phyloP scores from a whole-genome alignment of 2,797 vertebrate genomes.

The Morus bassanus region DNA sequence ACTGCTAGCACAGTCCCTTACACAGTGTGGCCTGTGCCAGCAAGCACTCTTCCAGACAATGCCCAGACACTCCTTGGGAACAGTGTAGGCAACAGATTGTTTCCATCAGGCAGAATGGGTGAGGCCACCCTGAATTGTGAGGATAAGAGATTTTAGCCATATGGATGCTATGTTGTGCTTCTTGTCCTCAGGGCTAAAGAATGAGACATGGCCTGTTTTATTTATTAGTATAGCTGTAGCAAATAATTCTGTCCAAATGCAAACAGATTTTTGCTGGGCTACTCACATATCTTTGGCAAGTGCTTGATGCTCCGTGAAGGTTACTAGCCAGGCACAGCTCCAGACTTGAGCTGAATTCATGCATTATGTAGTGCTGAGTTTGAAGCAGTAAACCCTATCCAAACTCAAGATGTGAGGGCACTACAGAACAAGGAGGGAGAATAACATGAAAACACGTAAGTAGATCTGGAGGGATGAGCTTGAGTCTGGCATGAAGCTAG shows the following conservation, averaged over 20 bases:
- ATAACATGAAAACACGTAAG: not conserved
- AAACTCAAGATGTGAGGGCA: not conserved
- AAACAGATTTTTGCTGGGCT: slow-evolving; percentile 41
- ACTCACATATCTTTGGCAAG: slow-evolving; percentile 35
- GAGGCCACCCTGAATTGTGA: slow-evolving; percentile 26
- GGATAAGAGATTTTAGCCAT: slow-evolving; percentile 32
- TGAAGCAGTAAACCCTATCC: not conserved
- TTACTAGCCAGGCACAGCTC: not conserved
- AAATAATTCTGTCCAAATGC: slow-evolving; percentile 47
- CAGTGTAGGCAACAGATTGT: slow-evolving; percentile 15
- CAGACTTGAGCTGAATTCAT: not conserved
- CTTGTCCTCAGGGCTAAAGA: slow-evolving; percentile 18
- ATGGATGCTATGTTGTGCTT: slow-evolving; percentile 6
- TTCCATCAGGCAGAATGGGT: slow-evolving; percentile 19
- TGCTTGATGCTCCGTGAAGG: not conserved
- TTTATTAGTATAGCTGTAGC: slow-evolving; percentile 37
- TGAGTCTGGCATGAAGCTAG: not conserved
- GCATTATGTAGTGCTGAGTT: not conserved
- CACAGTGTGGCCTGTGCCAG: not conserved
- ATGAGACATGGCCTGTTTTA: not conserved
- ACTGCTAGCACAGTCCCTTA: not conserved
- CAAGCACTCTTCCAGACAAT: not conserved
- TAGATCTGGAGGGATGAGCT: not conserved
- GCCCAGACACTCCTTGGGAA: not conserved
- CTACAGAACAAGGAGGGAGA: not conserved